phyloP scores from a whole-genome alignment of 1,140 invertebrate genomes.

The Leptinotarsa texana region DNA sequence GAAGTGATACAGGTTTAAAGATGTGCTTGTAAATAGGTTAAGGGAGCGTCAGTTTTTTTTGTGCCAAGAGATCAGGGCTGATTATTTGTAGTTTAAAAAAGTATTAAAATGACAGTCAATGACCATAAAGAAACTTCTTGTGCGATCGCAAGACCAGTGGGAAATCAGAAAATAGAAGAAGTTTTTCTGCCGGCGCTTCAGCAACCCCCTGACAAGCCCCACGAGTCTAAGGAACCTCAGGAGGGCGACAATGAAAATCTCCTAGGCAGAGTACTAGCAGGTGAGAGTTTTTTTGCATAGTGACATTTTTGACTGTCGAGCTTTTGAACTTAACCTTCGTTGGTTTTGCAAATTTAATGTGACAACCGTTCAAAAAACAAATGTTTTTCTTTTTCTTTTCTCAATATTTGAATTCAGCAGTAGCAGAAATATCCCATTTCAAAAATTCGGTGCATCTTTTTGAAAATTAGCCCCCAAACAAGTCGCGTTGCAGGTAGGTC shows the following conservation, averaged over 20 bases:
- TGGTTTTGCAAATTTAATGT: too few species aligned
- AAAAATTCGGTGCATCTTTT: too few species aligned
- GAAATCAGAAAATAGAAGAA: slow-evolving; percentile 44
- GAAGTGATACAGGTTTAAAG: not conserved
- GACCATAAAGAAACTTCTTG: slow-evolving; percentile 53
- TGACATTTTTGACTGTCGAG: too few species aligned
- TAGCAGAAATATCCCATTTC: too few species aligned
- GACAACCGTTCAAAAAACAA: too few species aligned
- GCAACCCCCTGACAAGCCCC: not conserved
- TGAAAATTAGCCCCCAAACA: slow-evolving; percentile 19
- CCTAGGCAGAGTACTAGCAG: slow-evolving; percentile 63
- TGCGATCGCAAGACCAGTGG: slow-evolving; percentile 44
- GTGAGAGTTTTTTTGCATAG: slow-evolving; percentile 48
- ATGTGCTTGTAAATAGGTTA: not conserved
- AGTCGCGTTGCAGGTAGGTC: slow-evolving; percentile 24
- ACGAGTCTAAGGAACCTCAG: slow-evolving; percentile 31
- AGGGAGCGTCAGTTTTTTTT: not conserved
- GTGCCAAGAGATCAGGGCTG: not conserved
- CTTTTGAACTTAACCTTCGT: too few species aligned
- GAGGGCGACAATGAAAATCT: slow-evolving; percentile 61
- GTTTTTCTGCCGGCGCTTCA: slow-evolving; percentile 39
- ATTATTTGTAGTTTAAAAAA: not conserved
- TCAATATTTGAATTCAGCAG: too few species aligned
- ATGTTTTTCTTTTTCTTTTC: too few species aligned
- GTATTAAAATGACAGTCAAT: slow-evolving; percentile 52